Evolutionary conservation across 2,797 vertebrate species (phyloP), one percentile per base, ranked within the genome.

Genomic region (Scolopax rusticola): DNA sequence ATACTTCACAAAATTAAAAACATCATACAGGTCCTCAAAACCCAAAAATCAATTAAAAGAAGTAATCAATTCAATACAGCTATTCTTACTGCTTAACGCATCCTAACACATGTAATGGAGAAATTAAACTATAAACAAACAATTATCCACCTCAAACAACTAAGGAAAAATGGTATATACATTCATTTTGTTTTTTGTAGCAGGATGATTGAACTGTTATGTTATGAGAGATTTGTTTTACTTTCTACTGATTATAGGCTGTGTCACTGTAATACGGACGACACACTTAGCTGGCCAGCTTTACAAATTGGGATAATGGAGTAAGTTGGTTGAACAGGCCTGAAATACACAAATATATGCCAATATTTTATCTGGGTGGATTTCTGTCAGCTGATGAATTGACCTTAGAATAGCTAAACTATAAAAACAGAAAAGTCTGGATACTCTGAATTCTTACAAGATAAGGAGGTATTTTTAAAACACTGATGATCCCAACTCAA

Each of bases 1-100:
- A 84, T 63, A 51, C 54, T 92, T 79, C 12, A 73, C 43, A 93
- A 88, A 93, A 88, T 81, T 84, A 81, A 96, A 95, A 93, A 28
- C 20, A 19, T 84, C 67, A 60, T 56, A 69, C 3, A 64, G 28
- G 7, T 86, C 75, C 32, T 11, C 1, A 48, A 82, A 88, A 16
- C n/a, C 17, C 9, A 67, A 51, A 11, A 69, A 48, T 77, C 84
- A 87, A 90, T 95, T 94, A 77, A 48, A 88, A 90, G 4, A 50
- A 15, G 8, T 36, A 93, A 82, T 84, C 56, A 64, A 21, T 87
- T 89, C 43, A 81, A 9, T 63, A 27, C 18, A 73, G 32, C 6
- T n/a, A 53, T 70, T 90, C 89, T 91, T 70, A 64, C 20, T 36
- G 24, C 38, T 90, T 84, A 68, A 68, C 41, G 40, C 23, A 69